Base-by-base conservation (phyloP, 2,113 vertebrate species). In the Odontesthes bonariensis region DNA sequence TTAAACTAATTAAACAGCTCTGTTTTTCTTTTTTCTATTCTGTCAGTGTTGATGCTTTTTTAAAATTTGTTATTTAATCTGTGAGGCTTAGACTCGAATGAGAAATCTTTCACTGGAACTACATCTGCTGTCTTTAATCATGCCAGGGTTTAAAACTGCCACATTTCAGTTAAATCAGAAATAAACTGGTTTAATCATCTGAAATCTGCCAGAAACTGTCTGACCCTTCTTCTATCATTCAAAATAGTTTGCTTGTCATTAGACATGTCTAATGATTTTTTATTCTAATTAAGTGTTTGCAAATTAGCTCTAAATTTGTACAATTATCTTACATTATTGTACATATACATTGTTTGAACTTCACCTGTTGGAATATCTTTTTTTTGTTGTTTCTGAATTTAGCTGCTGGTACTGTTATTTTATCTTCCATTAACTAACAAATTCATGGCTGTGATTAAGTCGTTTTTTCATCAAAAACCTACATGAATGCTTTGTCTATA, bases 171-270 rank as follows among this genome's bases (percentile, higher is more conserved):
- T 3, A 49, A 33, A 51, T 67, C 64, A 53, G 64, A 35, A 14
- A 38, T 53, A 35, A 66, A 53, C 63, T 53, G 23, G 32, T 66
- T 66, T 53, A 53, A 20, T 66, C 0, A 33, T 54, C 14, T 67
- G 27, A 27, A 27, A 27, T 27, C 16, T 23, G 20, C 38, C 53
- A 54, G 20, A 42, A 54, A 23, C 51, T 54, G 49, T 54, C 20
- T 53, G 14, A 27, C 49, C 38, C 38, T 12, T 11, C 40, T 42
- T 16, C 3, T 14, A 44, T 49, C 5, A 6, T 49, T n/a, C 6
- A 17, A n/a, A 49, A 49, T n/a, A n/a, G 17, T 4, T 44, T 68
- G 51, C 11, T 55, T 51, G 40, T 54, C 40, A 20, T 42, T 27
- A 68, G 20, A 17, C 14, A 14, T 42, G 31, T 44, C 16, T 68